A percentile compares a stretch with the other conserved stretches of the same genome.
These are phyloP conservation scores for Arctia plantaginis DNA, from an alignment of 2,888 invertebrate species.

Conservation along the genomic window DNA sequence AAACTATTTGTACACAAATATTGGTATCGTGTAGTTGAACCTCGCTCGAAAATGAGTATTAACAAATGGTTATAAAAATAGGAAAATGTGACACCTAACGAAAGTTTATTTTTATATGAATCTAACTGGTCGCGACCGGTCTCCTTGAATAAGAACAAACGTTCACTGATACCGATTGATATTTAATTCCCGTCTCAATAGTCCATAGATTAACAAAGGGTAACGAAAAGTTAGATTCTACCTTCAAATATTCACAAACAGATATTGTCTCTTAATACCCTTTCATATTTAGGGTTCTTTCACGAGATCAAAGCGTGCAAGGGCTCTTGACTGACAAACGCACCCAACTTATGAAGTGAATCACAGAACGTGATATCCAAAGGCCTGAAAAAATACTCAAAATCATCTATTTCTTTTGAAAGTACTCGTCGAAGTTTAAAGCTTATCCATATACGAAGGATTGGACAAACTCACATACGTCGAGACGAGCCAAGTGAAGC, in stretches of 20 bases:
- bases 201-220: background rate
- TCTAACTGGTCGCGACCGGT: too few species aligned
- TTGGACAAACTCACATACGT: background rate
- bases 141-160: background rate
- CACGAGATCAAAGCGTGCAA: background rate
- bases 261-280: background rate
- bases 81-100: background rate
- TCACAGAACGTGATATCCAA: background rate
- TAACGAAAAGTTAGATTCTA: background rate
- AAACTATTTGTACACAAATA: background rate
- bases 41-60: too few species aligned
- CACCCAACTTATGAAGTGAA: background rate
- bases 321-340: background rate
- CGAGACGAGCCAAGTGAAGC: too few species aligned
- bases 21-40: background rate
- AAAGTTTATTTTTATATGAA: too few species aligned
- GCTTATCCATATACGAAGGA: too few species aligned
- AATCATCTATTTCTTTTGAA: background rate
- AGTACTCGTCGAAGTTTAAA: background rate
- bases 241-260: constrained; percentile 2
- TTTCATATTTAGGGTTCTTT: background rate
- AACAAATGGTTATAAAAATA: background rate
- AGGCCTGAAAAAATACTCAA: background rate
- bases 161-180: background rate
- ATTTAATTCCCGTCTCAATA: background rate